phyloP scores from a whole-genome alignment of 2,888 invertebrate species.

The Tridacna crocea region DNA sequence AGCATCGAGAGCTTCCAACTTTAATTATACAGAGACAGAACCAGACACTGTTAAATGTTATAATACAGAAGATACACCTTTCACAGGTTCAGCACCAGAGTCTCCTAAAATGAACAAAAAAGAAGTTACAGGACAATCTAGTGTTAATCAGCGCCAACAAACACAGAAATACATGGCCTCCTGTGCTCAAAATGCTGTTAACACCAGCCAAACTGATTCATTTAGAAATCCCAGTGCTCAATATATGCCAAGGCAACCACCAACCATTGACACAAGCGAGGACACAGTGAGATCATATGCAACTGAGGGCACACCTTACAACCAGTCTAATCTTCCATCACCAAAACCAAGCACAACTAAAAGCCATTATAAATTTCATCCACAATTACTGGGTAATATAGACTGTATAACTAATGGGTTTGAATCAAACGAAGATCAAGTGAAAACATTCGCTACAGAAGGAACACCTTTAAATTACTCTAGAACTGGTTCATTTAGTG shows the following conservation, averaged over 20 bases:
- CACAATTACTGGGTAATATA: conserved; percentile 27
- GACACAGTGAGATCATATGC: conserved; percentile 90
- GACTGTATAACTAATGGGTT: conserved; percentile 23
- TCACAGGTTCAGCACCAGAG: conserved; percentile 92
- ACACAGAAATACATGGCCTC: not conserved
- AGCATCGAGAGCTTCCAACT: conserved; percentile 33
- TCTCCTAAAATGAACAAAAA: conserved; percentile 92
- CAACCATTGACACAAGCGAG: conserved; percentile 41
- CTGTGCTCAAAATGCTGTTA: conserved; percentile 1
- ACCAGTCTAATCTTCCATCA: conserved; percentile 88
- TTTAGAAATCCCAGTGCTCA: not conserved
- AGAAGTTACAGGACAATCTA: conserved; percentile 1
- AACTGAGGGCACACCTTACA: conserved; percentile 94
- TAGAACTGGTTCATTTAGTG: conserved; percentile 93
- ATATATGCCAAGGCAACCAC: not conserved
- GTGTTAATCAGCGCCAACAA: not conserved
- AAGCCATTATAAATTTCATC: conserved; percentile 83
- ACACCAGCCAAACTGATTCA: not conserved
- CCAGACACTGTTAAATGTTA: conserved; percentile 89
- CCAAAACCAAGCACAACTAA: conserved; percentile 88
- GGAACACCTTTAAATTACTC: conserved; percentile 95
- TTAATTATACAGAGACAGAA: conserved; percentile 55
- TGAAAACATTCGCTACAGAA: conserved; percentile 92
- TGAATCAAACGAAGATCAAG: conserved; percentile 85
- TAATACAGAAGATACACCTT: conserved; percentile 94